Base-by-base conservation (phyloP, 2,113 vertebrate species). In the Lanius collurio region DNA sequence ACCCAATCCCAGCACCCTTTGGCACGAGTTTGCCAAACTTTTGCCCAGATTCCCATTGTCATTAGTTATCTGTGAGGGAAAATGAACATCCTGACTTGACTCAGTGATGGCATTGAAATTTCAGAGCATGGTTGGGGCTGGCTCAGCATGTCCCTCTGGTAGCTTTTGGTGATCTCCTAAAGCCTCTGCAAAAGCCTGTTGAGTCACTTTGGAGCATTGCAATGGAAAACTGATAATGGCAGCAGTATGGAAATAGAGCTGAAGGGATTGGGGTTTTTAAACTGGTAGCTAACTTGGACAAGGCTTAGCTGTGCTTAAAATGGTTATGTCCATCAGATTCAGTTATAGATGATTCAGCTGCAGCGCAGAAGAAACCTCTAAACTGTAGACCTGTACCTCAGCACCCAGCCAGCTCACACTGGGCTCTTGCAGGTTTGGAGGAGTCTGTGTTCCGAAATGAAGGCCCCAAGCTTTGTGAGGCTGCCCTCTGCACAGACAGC, bases 251-350 rank as follows among this genome's bases (percentile, higher is more conserved):
- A 94, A 95, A 93, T 82, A 95, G 85, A 90, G 76, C 83, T 74
- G 93, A 94, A 78, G 73, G 90, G 94, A 90, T 93, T 93, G 93
- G 62, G 69, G 60, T 53, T 96, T 96, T 92, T 92, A 90, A 95
- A 96, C 63, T 83, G 92, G 23, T 88, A 79, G 90, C 92, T 92
- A 86, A 93, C 90, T 75, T 94, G 90, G 90, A 89, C 82, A 24
- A 44, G 68, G 90, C 90, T 95, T 95, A 95, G 80, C 90, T 83
- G 59, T 71, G 85, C 95, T 97, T 95, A 96, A 89, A 93, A 85
- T 91, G 64, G 82, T 95, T 88, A 74, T 53, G 79, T 83, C 93
- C 88, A 70, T 90, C 92, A 83, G 39, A 33, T 83, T 74, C 2
- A 5, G 82, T 88, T 78, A 59, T 6, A 39, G 79, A 73, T 87